Base-by-base conservation (phyloP, 2,888 invertebrate species). In the Alloscopus bannaensis region DNA sequence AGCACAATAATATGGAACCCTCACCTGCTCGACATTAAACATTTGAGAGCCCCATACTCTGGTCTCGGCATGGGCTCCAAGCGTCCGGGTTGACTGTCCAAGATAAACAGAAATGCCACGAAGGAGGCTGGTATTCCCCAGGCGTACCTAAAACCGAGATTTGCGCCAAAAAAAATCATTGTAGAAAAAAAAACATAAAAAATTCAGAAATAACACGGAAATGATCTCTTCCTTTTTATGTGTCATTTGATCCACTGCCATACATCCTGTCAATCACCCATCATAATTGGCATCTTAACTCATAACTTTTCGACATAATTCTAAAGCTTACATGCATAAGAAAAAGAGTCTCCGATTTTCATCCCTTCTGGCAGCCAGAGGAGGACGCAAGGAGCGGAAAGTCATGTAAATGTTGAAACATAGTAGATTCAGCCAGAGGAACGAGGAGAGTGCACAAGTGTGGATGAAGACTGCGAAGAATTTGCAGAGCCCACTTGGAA, bases 361-460 rank as follows among this genome's bases (percentile, higher is more conserved):
- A 71, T 82, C 86, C 52, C 84, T 31, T 52, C 85, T 59, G 26
- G 84, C 85, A 57, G 82, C 79, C 36, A 84, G 42, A 20, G 86
- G 86, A 16, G 86, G 86, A 20, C 86, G 79, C 26, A 86, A 57
- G 3, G 84, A 84, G 13, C 86, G 80, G 62, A 86, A 84, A 22
- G 84, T 84, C 50, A 84, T 80, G 77, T 85, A 86, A 83, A 86
- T 86, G 68, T 86, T 86, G 70, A 86, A 82, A 59, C 86, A 86
- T n/a, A 86, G 68, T 2, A 86, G 78, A 73, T 84, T 86, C 40
- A 86, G 66, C 86, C 86, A 86, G n/a, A 86, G 80, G 59, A 86
- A 86, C 11, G 84, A 84, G 70, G 83, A 83, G 24, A 86, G 80
- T 20, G 84, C 81, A 80, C 81, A 85, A 28, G 81, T 84, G 71